phyloP scores from a whole-genome alignment of 2,113 vertebrate species.

The Sebastes fasciatus region DNA sequence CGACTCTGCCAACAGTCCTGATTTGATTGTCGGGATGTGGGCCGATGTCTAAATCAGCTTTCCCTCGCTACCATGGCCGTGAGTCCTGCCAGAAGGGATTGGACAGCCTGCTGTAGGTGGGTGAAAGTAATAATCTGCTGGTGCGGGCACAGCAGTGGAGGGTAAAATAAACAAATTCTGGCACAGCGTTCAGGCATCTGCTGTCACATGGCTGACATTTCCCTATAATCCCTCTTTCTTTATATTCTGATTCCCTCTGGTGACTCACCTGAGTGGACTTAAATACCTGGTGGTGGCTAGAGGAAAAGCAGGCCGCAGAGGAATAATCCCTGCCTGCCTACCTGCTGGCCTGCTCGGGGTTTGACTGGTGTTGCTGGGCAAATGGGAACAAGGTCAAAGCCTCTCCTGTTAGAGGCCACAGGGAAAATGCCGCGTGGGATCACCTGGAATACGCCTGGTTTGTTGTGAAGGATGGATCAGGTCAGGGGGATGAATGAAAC shows the following conservation, averaged over 20 bases:
- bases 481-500: constrained; percentile 39
- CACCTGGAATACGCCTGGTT: constrained; percentile 22
- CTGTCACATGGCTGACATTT: constrained; percentile 35
- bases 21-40: constrained; percentile 63
- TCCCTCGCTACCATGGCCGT: constrained; percentile 22
- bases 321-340: constrained; percentile 25
- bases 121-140: constrained; percentile 60
- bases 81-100: constrained; percentile 58
- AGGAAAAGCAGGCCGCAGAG: constrained; percentile 27
- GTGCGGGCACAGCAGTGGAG: constrained; percentile 29
- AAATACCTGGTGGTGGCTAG: constrained; percentile 34
- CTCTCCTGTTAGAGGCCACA: constrained; percentile 3
- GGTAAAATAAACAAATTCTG: constrained; percentile 61
- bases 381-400: constrained; percentile 57
- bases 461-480: constrained; percentile 30
- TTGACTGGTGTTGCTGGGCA: constrained; percentile 25
- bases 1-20: constrained; percentile 27
- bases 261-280: constrained; percentile 58
- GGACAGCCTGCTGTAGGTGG: constrained; percentile 49
- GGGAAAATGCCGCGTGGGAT: constrained; percentile 54
- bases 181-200: constrained; percentile 57
- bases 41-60: constrained; percentile 70
- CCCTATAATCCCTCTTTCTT: constrained; percentile 41
- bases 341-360: constrained; percentile 8
- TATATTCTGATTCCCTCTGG: constrained; percentile 50